Percentiles rank a stretch among this genome's conserved stretches.
Conservation (phyloP, 2,888 invertebrate genomes). For the Scaptomyza polygonia region DNA sequence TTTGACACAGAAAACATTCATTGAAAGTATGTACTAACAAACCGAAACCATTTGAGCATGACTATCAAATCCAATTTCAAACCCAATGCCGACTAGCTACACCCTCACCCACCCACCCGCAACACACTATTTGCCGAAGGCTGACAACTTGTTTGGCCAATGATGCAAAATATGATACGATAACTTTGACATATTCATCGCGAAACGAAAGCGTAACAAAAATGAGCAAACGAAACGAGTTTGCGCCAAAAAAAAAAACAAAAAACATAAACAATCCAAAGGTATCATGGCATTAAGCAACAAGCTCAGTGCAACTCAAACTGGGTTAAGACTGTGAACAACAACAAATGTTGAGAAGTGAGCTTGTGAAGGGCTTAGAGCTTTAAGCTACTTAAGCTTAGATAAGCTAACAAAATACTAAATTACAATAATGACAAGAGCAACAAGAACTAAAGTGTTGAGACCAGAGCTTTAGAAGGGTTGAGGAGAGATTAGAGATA, state of each 20-base stretch:
- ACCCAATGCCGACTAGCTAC: conserved; percentile 32
- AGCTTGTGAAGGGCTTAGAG: conserved; percentile 10
- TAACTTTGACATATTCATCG: conserved; percentile 61
- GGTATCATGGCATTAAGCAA: conserved; percentile 21
- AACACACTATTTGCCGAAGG: conserved; percentile 26
- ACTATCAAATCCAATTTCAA: conserved; percentile 44
- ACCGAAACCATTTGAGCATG: conserved; percentile 49
- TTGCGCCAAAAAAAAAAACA: conserved; percentile 31
- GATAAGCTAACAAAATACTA: background rate
- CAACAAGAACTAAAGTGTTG: too few relatives aligned
- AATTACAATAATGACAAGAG: too few relatives aligned
- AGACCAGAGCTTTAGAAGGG: too few relatives aligned
- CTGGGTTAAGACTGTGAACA: conserved; percentile 35
- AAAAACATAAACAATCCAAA: conserved; percentile 26
- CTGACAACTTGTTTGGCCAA: conserved; percentile 55
- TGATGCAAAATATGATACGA: conserved; percentile 52
- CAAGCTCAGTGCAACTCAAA: conserved; percentile 37
- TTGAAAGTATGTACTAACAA: conserved; percentile 19
- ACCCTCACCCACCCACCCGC: background rate
- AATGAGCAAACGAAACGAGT: conserved; percentile 40
- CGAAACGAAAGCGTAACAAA: conserved; percentile 49
- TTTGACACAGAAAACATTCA: conserved; percentile 53
- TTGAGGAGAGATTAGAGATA: too few relatives aligned
- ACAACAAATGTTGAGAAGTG: background rate
- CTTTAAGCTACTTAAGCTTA: conserved; percentile 30